Conservation (phyloP, 2,888 invertebrate genomes). For the Hesperia comma region DNA sequence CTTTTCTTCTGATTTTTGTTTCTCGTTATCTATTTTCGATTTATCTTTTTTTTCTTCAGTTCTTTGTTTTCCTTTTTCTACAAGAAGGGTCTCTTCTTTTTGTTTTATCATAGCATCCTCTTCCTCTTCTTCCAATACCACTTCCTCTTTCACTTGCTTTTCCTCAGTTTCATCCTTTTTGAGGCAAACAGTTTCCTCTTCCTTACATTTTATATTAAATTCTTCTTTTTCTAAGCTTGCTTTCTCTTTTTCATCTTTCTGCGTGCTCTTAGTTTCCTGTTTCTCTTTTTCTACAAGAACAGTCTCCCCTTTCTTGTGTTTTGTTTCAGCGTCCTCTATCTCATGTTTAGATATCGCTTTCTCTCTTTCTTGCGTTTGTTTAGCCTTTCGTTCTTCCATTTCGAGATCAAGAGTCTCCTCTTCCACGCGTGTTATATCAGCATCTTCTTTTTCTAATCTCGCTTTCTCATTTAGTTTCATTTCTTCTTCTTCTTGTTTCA, state of each 20-base stretch:
- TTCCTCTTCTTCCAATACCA: neutral
- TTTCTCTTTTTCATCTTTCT: neutral
- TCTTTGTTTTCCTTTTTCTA: neutral
- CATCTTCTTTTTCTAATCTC: too few relatives aligned
- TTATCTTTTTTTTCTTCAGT: neutral
- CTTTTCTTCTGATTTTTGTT: too few relatives aligned
- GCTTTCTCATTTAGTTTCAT: slow-evolving; percentile 21
- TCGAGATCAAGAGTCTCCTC: slow-evolving; percentile 23
- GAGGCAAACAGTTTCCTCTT: neutral
- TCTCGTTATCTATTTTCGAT: too few relatives aligned
- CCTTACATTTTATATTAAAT: slow-evolving; percentile 25
- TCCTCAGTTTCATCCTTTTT: slow-evolving; percentile 29
- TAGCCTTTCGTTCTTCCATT: slow-evolving; percentile 27
- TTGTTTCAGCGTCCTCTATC: slow-evolving; percentile 16
- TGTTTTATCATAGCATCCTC: slow-evolving; percentile 12
- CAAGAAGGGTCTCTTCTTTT: neutral
- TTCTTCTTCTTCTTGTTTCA: slow-evolving; percentile 39
- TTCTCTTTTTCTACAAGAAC: neutral
- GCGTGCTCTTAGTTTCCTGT: slow-evolving; percentile 1
- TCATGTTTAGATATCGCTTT: slow-evolving; percentile 17
- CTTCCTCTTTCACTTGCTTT: slow-evolving; percentile 21
- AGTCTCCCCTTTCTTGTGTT: neutral
- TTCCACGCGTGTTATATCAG: neutral
- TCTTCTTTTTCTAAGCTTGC: neutral
- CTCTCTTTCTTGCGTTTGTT: slow-evolving; percentile 37